phyloP scores from a whole-genome alignment of 2,888 invertebrate genomes.

The Leucophenga maculata region DNA sequence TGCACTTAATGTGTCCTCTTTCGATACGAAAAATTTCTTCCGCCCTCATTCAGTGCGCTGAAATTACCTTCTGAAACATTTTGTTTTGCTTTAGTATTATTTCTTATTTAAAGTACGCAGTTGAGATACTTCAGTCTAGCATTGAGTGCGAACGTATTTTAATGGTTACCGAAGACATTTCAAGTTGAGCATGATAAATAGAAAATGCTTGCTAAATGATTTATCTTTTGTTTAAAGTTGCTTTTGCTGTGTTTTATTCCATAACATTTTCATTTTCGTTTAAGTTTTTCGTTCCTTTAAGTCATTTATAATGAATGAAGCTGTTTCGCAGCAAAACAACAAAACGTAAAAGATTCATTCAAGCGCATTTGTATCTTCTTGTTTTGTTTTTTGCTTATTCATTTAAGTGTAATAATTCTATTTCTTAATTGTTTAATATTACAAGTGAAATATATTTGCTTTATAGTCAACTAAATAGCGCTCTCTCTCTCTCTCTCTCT shows the following conservation, averaged over 20 bases:
- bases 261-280: not conserved
- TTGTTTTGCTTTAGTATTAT: constrained; percentile 2
- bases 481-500: no score
- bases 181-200: constrained; percentile 16
- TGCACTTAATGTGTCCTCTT: constrained; percentile 14
- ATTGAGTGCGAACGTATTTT: not conserved
- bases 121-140: no score
- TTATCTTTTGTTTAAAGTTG: constrained; percentile 17
- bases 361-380: no score
- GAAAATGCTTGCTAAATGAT: constrained; percentile 12
- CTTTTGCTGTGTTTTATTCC: not conserved
- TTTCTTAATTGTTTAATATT: no score
- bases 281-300: not conserved
- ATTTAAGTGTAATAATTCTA: no score
- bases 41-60: not conserved
- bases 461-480: no score
- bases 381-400: no score
- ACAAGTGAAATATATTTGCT: no score
- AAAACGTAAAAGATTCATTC: no score
- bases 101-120: not conserved
- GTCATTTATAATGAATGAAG: no score
- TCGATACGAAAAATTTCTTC: not conserved
- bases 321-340: no score
- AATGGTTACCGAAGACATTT: constrained; percentile 6
- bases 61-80: not conserved